Evolutionary conservation across 1,140 invertebrate genomes (phyloP), one percentile per base, ranked within the genome.

Genomic region (Odontomachus brunneus): DNA sequence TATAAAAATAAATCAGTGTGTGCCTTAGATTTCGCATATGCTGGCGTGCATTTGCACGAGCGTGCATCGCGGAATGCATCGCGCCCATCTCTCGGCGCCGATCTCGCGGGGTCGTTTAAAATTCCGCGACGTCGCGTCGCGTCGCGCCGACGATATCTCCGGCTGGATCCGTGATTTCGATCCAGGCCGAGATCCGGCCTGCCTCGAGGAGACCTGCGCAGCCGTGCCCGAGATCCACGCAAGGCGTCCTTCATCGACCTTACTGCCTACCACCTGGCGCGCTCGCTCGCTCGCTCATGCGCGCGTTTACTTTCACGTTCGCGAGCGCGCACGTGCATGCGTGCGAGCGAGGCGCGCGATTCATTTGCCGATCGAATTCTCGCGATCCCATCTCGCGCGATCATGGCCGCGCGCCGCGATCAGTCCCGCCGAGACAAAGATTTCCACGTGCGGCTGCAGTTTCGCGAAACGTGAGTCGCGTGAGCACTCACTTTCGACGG

Each of bases 221-320:
- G 49, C 19, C 3, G 57, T 62, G 59, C 49, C 59, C 49, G 83
- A 62, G 53, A 75, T 86, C 66, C 82, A 63, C 63, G 51, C 62
- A 38, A 78, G 19, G 67, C 90, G 91, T 91, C 90, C 91, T 91
- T 91, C 88, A 63, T 76, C 90, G 90, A 91, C 91, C 90, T 92
- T 92, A 89, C 84, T 69, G 60, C 84, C 82, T 66, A 82, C 87
- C 83, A 57, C 72, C 51, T 78, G 44, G 51, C 33, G 38, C 29
- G 82, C 24, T 72, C 51, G 51, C 33, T 49, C 29, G 74, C 29
- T 57, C 49, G 74, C 63, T 65, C 73, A n/a, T n/a, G n/a, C n/a
- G 62, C 83, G 82, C 86, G 80, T 87, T 90, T 84, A 91, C 90
- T 91, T 91, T 90, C 88, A 83, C 86, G 76, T 86, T 76, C 71